Evolutionary conservation across 2,113 vertebrate genomes (phyloP), one percentile per base, ranked within the genome.

Genomic region (Bostrychus sinensis): DNA sequence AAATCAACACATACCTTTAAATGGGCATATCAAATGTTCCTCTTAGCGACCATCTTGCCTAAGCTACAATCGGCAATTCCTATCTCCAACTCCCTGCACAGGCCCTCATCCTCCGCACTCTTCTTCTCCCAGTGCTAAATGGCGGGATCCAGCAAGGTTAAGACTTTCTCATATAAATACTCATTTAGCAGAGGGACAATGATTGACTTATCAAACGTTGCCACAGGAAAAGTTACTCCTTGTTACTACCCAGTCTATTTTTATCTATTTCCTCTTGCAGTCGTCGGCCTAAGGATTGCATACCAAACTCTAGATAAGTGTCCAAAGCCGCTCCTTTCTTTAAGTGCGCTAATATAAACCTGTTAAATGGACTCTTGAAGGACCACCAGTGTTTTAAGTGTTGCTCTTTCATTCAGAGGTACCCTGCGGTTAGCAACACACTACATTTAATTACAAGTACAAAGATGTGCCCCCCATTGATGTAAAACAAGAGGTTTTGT

Each of bases 271-370:
- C 48, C 16, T 30, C 8, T 8, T 7, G 8, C 30, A 32, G 22
- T 7, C 1, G n/a, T 56, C 50, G 32, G 55, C 72, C 32, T 17
- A 9, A 67, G 72, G 45, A 63, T 36, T 80, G 61, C 46, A 81
- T 80, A 59, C 77, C 65, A 55, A 65, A 23, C 7, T 67, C 37
- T 69, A 56, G 28, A 69, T 67, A 67, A 82, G 69, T 34, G 34
- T 37, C 50, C 62, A 32, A 85, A 70, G 12, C 64, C 42, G 58
- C 62, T 76, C 78, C 71, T 78, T 70, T 81, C 72, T 90, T 76
- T 84, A 88, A 88, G 84, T 88, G 81, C 77, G 74, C 77, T 81
- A 81, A 88, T 82, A 75, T 84, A 91, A 90, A 88, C 70, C 69
- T 79, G 70, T 83, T 84, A 87, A 89, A 85, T 78, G 66, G 72